phyloP scores from a whole-genome alignment of 2,888 invertebrate genomes.

The Acronicta psi region DNA sequence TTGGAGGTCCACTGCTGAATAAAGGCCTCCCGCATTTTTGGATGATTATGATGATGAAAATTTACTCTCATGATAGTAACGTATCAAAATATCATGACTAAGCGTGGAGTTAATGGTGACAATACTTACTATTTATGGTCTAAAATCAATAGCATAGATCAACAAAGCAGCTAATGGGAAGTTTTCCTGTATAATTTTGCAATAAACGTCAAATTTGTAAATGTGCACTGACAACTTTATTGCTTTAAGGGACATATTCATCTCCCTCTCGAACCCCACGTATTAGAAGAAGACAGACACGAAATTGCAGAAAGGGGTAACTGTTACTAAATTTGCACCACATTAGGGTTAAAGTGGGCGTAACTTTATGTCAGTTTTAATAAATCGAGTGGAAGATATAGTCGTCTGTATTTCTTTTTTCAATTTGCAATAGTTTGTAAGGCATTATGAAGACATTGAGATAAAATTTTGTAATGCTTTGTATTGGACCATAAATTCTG shows the following conservation, averaged over 20 bases:
- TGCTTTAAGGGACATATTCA: slow-evolving; percentile 52
- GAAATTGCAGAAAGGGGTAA: slow-evolving; percentile 59
- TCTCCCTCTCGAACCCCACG: slow-evolving; percentile 48
- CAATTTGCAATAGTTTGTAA: slow-evolving; percentile 37
- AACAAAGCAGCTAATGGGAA: slow-evolving; percentile 49
- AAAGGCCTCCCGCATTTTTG: no score
- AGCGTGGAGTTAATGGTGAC: neutral
- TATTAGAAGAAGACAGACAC: slow-evolving; percentile 51
- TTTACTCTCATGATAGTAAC: no score
- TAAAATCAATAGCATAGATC: slow-evolving; percentile 39
- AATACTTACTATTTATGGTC: neutral
- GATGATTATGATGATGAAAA: no score
- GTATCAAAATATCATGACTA: neutral
- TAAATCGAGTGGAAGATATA: slow-evolving; percentile 81
- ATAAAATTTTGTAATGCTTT: slow-evolving; percentile 47
- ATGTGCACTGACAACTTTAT: slow-evolving; percentile 70
- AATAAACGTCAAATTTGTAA: slow-evolving; percentile 73
- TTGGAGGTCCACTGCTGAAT: no score
- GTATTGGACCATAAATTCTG: slow-evolving; percentile 24
- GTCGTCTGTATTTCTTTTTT: slow-evolving; percentile 51
- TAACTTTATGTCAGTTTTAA: slow-evolving; percentile 80
- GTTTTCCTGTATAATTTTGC: slow-evolving; percentile 75
- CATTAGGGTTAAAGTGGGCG: slow-evolving; percentile 83
- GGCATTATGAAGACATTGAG: slow-evolving; percentile 4
- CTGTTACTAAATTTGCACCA: slow-evolving; percentile 65